Base-by-base conservation (phyloP, 2,888 invertebrate species). In the Thereva unica region DNA sequence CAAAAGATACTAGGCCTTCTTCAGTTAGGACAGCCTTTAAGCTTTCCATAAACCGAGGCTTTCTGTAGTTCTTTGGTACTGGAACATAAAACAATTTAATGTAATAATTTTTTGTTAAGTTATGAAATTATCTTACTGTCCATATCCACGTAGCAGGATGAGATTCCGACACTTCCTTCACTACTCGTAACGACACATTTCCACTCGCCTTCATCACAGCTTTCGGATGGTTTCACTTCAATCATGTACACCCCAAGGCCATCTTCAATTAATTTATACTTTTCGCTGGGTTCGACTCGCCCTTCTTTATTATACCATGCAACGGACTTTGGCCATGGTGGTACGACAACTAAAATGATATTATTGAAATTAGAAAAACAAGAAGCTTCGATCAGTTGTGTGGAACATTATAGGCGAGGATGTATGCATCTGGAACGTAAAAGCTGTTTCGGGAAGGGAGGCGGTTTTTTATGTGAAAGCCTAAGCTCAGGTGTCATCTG, bases 51-150 rank as follows among this genome's bases (percentile, higher is more conserved):
- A 95, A 95, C 70, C 92, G 85, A 1, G 95, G 95, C 77, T 91
- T 91, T 72, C 93, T 86, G 77, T 92, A 95, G 80, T 94, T 94
- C 80, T 92, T 92, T 47, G 95, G 95, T 77, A 93, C 93, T 92
- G 80, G n/a, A 82, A 83, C 73, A 38, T 45, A 57, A 67, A 66
- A 45, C 4, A 67, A 49, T 2, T 41, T 66, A 56, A 41, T 47
- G 37, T 23, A 10, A 8, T 68, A 53, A 64, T 34, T 44, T 7
- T 44, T n/a, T n/a, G n/a, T n/a, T 37, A 9, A 61, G 35, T 10
- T 50, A 23, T 47, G 35, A 23, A 35, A 52, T 59, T 47, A 37
- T 4, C 86, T 85, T 80, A 92, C 92, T 91, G 74, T 89, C 87
- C 89, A 93, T 91, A 70, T 86, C 83, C 64, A 93, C 87, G 69